A percentile compares a stretch with the other conserved stretches of the same genome.
Evolutionary conservation across 2,797 vertebrate species (phyloP).

Genomic region (Pangasius sanitwongsei): DNA sequence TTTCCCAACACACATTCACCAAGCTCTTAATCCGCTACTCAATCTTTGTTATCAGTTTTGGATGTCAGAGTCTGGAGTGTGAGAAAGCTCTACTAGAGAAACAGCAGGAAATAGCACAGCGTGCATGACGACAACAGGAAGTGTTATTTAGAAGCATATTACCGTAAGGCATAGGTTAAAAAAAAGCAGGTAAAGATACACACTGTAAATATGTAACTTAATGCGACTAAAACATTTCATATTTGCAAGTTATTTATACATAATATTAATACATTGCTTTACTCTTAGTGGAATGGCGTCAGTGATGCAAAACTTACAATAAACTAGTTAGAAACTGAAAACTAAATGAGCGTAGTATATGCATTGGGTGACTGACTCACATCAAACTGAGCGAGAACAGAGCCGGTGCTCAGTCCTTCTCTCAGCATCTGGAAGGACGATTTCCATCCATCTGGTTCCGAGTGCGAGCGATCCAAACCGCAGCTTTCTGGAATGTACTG

Average conservation of each 20-base stretch:
- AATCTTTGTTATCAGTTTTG: neutral
- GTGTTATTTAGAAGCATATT: conserved; percentile 12
- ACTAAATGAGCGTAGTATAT: too few relatives aligned
- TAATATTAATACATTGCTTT: neutral
- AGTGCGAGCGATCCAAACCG: conserved; percentile 80
- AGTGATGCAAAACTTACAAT: neutral
- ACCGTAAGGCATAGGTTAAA: neutral
- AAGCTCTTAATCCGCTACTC: neutral
- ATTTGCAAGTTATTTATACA: neutral
- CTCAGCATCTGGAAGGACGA: conserved; percentile 89
- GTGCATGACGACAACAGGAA: conserved; percentile 47
- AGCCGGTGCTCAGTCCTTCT: conserved; percentile 87
- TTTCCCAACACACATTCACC: neutral
- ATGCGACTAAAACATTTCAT: neutral
- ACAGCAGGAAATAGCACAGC: conserved; percentile 42
- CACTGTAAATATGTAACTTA: too few relatives aligned
- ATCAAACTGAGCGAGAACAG: conserved; percentile 91
- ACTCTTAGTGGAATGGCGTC: neutral
- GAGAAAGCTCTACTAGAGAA: conserved; percentile 6
- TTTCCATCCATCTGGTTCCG: conserved; percentile 87
- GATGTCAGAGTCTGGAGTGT: neutral
- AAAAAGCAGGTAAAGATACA: neutral
- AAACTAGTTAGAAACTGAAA: neutral
- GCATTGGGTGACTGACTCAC: conserved; percentile 77
- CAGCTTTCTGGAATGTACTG: conserved; percentile 96